These are phyloP conservation scores for Cathartes aura DNA, from an alignment of 2,113 vertebrate species.

Conservation along the genomic window DNA sequence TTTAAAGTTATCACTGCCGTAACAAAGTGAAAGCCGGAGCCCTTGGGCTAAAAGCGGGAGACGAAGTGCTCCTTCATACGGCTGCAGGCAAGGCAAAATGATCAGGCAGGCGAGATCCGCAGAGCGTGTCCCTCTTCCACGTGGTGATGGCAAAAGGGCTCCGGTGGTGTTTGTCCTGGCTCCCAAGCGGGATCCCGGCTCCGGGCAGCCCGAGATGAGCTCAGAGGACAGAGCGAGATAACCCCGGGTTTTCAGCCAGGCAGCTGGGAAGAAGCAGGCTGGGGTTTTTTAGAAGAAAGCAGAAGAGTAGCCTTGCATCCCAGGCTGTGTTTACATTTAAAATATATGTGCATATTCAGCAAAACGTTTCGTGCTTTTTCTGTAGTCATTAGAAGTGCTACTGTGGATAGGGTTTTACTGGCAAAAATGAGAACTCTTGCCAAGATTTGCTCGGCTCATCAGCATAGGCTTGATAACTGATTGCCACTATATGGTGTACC, in stretches of 20 bases:
- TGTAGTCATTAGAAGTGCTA: too few relatives aligned
- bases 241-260: not conserved
- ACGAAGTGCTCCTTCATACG: not conserved
- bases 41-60: not conserved
- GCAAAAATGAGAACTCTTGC: not conserved
- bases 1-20: not conserved
- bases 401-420: not conserved
- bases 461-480: too few relatives aligned
- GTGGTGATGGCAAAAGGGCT: not conserved
- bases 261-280: not conserved
- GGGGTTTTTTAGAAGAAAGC: not conserved
- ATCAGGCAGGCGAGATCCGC: not conserved
- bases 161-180: not conserved
- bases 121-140: not conserved
- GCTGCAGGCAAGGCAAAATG: not conserved
- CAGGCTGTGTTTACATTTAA: not conserved
- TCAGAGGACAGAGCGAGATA: not conserved
- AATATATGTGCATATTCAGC: not conserved
- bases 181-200: not conserved
- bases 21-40: not conserved
- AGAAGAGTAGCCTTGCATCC: not conserved
- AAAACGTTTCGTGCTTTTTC: not conserved
- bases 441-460: not conserved
- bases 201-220: not conserved
- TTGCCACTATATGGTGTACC: not conserved